phyloP scores from a whole-genome alignment of 2,888 invertebrate species.

The Clanis bilineata region DNA sequence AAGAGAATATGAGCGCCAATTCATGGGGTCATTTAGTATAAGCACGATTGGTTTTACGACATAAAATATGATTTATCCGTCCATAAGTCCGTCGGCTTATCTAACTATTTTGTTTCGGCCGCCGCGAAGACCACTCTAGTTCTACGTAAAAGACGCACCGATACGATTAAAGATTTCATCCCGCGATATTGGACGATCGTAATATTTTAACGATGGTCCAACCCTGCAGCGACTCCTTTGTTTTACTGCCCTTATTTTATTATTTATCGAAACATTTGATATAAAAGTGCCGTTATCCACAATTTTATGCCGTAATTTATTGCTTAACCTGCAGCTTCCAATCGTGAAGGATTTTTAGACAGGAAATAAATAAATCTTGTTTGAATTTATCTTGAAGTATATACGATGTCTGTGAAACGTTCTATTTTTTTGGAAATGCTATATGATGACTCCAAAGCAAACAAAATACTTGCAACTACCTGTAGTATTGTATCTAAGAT shows the following conservation, averaged over 20 bases:
- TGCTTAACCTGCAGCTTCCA: constrained; percentile 46
- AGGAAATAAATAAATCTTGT: constrained; percentile 2
- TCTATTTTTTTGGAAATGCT: too few relatives aligned
- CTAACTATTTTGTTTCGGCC: constrained; percentile 53
- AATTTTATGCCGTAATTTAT: constrained; percentile 70
- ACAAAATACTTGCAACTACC: too few relatives aligned
- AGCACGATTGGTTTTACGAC: constrained; percentile 59
- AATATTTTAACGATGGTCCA: constrained; percentile 76
- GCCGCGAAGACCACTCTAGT: constrained; percentile 49
- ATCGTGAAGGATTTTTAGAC: background rate
- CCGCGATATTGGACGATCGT: constrained; percentile 75
- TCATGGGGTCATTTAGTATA: constrained; percentile 26
- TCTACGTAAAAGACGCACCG: constrained; percentile 62
- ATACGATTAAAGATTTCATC: constrained; percentile 76
- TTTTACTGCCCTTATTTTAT: constrained; percentile 75
- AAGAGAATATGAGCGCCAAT: constrained; percentile 14
- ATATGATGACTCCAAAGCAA: too few relatives aligned
- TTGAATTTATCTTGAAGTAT: constrained; percentile 11
- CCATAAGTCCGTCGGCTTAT: constrained; percentile 54
- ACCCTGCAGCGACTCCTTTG: constrained; percentile 64
- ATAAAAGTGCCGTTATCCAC: constrained; percentile 67
- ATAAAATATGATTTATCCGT: constrained; percentile 54
- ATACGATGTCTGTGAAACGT: background rate
- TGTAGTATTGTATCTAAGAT: too few relatives aligned
- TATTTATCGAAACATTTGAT: constrained; percentile 77